Evolutionary conservation across 2,113 vertebrate genomes (phyloP), one percentile per base, ranked within the genome.

Genomic region (Ciconia boyciana): DNA sequence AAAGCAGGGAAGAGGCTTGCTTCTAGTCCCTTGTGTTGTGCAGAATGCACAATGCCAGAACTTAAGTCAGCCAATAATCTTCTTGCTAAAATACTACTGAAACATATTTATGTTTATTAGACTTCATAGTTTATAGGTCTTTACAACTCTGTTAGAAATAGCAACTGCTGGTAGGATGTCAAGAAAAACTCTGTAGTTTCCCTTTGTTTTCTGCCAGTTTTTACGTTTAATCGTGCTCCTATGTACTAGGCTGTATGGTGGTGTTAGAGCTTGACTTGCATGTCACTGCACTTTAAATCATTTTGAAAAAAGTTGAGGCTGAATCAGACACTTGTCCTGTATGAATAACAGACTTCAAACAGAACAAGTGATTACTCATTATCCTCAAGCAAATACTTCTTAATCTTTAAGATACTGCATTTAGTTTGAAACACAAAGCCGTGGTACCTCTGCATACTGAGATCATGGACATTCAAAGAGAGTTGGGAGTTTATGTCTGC

Each of bases 221-320:
- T 25, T 7, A 57, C 31, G 9, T 75, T 89, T 81, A 78, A 26
- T 83, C 0, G 0, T 75, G 11, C 17, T 54, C 24, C 11, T 43
- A 3, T 0, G 0, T 80, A 32, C 11, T 41, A 39, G 20, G 13
- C 32, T 58, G 7, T 16, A 19, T 44, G 36, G 61, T 82, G 44
- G 66, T 79, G 5, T 18, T 86, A 43, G 22, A 34, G 9, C 28
- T 69, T 83, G 55, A 60, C 12, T 85, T 91, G n/a, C 5, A 34
- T 39, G 24, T 78, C 26, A 22, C 31, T 90, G 28, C 32, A 58
- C 39, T 93, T 83, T 2, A 87, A 62, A 28, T 51, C 55, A 49
- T 32, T 88, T 91, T 90, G 70, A 22, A 69, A 75, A 76, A 64
- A 36, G 24, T 2, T 92, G 15, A 15, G 71, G 46, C 75, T 80